Percentiles rank a stretch among this genome's conserved stretches.
Conservation (phyloP, 23 tunicate species). For the Halocynthia roretzi region DNA sequence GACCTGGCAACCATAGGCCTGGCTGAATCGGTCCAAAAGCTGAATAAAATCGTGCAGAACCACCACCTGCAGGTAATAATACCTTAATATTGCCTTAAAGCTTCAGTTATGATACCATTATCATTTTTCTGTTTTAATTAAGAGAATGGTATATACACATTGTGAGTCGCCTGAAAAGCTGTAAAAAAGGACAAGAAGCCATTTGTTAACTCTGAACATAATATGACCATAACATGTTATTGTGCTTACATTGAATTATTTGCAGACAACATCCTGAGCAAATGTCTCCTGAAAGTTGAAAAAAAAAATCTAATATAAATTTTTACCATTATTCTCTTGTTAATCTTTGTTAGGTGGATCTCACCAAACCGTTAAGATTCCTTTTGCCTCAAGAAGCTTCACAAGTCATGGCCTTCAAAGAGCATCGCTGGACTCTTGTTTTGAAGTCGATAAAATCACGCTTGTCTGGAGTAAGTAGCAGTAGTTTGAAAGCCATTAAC, state of each 20-base stretch:
- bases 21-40: conserved; percentile 34
- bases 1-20: conserved; percentile 45
- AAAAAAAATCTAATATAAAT: no score
- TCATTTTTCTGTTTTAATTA: neutral
- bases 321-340: no score
- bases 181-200: neutral
- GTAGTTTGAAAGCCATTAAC: no score
- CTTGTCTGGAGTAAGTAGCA: no score
- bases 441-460: no score
- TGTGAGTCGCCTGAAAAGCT: neutral
- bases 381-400: no score
- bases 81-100: neutral
- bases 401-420: no score
- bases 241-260: neutral
- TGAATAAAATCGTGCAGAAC: conserved; percentile 23
- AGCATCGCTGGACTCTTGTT: no score
- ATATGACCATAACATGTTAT: neutral
- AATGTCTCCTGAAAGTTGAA: no score
- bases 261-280: neutral
- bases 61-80: conserved; percentile 43
- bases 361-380: no score
- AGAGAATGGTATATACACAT: neutral
- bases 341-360: no score
- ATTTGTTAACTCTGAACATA: neutral
- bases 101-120: neutral